phyloP scores from a whole-genome alignment of 30 jellyfish, hydroid and myxozoan species.

The Rhopilema esculentum region DNA sequence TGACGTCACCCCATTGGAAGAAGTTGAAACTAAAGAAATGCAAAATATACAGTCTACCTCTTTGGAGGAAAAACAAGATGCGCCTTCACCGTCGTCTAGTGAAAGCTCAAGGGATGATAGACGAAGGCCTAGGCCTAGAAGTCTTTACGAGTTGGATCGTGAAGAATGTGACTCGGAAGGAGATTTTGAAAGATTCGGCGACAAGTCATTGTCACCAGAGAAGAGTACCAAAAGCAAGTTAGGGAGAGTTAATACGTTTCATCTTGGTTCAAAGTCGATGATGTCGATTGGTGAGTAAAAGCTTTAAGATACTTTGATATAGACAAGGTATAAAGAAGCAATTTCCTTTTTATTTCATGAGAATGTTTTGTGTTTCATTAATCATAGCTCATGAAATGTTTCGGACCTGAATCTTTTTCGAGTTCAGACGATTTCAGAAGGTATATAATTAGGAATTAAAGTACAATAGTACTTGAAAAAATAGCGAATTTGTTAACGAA shows the following conservation, averaged over 20 bases:
- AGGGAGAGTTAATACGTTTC: conserved; percentile 53
- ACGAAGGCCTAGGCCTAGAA: conserved; percentile 21
- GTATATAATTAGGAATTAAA: too few species aligned
- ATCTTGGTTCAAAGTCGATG: conserved; percentile 72
- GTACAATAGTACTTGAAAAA: too few species aligned
- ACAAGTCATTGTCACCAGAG: background rate
- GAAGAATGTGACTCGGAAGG: background rate
- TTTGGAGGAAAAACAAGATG: background rate
- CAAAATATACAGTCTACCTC: background rate
- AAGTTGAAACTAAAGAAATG: background rate
- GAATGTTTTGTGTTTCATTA: too few species aligned
- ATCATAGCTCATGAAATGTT: too few species aligned
- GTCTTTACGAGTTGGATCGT: background rate
- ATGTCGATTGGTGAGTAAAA: conserved; percentile 45
- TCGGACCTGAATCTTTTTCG: too few species aligned
- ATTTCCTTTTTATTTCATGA: too few species aligned
- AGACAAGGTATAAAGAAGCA: background rate
- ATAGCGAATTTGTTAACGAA: too few species aligned
- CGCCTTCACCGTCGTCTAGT: background rate
- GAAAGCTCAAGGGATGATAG: conserved; percentile 12
- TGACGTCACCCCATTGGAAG: background rate
- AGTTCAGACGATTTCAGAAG: too few species aligned
- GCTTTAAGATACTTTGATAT: background rate
- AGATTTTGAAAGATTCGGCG: background rate
- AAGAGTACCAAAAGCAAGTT: conserved; percentile 1